phyloP scores from a whole-genome alignment of 2,888 invertebrate genomes.

The Sinopyrophorus schimmeli region DNA sequence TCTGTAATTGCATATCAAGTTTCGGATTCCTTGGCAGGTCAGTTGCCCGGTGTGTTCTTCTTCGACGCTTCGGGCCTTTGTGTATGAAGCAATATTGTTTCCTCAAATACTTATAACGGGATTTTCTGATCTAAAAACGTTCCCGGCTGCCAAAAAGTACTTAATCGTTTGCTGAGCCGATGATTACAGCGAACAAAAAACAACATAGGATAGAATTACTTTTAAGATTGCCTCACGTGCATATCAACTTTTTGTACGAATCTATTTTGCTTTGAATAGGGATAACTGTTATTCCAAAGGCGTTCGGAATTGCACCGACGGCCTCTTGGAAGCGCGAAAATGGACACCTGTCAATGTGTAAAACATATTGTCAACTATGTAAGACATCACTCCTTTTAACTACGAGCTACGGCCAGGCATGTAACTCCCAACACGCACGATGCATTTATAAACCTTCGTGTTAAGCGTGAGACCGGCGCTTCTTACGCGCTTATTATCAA shows the following conservation, averaged over 20 bases:
- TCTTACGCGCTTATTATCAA: constrained; percentile 26
- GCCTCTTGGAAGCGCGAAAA: constrained; percentile 33
- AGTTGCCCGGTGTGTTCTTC: constrained; percentile 28
- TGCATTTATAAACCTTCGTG: constrained; percentile 36
- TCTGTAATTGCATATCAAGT: constrained; percentile 32
- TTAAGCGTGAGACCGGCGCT: constrained; percentile 37
- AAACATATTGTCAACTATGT: constrained; percentile 37
- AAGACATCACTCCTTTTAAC: constrained; percentile 33
- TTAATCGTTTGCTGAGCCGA: constrained; percentile 42
- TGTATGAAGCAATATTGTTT: constrained; percentile 35
- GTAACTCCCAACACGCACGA: constrained; percentile 30
- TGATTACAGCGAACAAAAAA: constrained; percentile 37
- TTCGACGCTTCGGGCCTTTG: constrained; percentile 17
- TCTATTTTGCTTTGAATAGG: constrained; percentile 29
- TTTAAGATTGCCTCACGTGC: constrained; percentile 51
- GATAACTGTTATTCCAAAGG: constrained; percentile 31
- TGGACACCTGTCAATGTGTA: constrained; percentile 38
- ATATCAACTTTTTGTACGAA: constrained; percentile 39
- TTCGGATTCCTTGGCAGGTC: constrained; percentile 31
- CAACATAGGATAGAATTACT: constrained; percentile 48
- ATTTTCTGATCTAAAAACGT: constrained; percentile 43
- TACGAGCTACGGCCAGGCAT: constrained; percentile 33
- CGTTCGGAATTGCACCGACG: constrained; percentile 20
- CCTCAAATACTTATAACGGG: constrained; percentile 43
- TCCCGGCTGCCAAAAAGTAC: constrained; percentile 49